phyloP scores from a whole-genome alignment of 2,113 vertebrate species.

The Notechis scutatus region DNA sequence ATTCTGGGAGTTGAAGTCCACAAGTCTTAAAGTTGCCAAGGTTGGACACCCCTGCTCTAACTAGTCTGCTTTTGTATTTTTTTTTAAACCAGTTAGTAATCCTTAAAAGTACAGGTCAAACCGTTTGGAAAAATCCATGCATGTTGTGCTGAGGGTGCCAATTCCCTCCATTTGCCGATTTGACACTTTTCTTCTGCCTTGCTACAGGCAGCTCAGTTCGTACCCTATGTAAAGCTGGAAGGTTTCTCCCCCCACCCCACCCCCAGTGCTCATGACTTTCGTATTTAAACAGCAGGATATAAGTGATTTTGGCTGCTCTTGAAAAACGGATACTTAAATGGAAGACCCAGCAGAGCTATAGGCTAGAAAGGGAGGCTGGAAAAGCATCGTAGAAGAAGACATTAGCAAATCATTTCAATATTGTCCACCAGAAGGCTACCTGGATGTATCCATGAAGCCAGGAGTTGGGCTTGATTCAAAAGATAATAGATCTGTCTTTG shows the following conservation, averaged over 20 bases:
- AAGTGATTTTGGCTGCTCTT: neutral
- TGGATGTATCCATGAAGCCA: neutral
- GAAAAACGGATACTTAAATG: neutral
- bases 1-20: too few relatives aligned
- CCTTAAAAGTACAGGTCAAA: neutral
- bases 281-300: neutral
- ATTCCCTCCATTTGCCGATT: neutral
- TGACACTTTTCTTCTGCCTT: neutral
- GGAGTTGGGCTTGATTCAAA: neutral
- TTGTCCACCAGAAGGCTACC: neutral
- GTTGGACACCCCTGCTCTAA: too few relatives aligned
- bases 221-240: neutral
- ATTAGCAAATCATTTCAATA: neutral
- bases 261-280: neutral
- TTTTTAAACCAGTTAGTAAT: neutral
- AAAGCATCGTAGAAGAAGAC: neutral
- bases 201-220: neutral
- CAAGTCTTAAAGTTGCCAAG: too few relatives aligned
- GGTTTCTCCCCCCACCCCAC: fast-evolving
- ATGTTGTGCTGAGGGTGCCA: neutral
- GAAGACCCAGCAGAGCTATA: neutral
- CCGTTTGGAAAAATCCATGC: neutral
- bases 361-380: neutral
- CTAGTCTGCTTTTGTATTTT: neutral
- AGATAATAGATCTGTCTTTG: neutral